Percentiles rank a stretch among this genome's conserved stretches.
phyloP scores from a whole-genome alignment of 2,113 vertebrate genomes.

The Nothoprocta perdicaria region DNA sequence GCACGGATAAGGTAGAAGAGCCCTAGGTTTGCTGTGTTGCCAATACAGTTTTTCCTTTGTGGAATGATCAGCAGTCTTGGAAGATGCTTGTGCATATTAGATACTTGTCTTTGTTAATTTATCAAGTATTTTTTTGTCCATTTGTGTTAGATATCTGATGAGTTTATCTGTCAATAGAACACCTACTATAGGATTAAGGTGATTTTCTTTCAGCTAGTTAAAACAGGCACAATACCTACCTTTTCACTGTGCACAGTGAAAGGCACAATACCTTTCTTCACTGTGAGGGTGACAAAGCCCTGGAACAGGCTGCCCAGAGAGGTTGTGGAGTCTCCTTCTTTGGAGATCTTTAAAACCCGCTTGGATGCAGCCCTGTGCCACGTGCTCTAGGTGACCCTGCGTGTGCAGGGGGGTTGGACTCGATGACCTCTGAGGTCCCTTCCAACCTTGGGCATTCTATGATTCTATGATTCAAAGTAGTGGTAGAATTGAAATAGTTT shows the following conservation, averaged over 20 bases:
- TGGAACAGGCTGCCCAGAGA: too few relatives aligned
- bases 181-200: neutral
- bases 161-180: neutral
- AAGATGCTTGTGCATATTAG: neutral
- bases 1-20: neutral
- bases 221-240: neutral
- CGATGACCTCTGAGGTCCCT: too few relatives aligned
- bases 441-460: too few relatives aligned
- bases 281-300: too few relatives aligned
- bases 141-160: neutral
- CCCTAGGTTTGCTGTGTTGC: neutral
- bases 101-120: neutral
- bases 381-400: too few relatives aligned
- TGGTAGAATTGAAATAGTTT: neutral
- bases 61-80: neutral
- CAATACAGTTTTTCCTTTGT: neutral
- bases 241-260: too few relatives aligned
- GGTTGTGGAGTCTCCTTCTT: too few relatives aligned
- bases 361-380: too few relatives aligned
- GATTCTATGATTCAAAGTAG: too few relatives aligned
- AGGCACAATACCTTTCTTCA: too few relatives aligned
- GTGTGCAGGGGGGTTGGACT: too few relatives aligned
- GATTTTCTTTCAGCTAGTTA: neutral
- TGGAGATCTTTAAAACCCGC: too few relatives aligned
- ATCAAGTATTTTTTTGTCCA: neutral